Percentiles rank a stretch among this genome's conserved stretches.
Evolutionary conservation across 2,888 invertebrate species (phyloP).

Genomic region (Microdon myrmicae): DNA sequence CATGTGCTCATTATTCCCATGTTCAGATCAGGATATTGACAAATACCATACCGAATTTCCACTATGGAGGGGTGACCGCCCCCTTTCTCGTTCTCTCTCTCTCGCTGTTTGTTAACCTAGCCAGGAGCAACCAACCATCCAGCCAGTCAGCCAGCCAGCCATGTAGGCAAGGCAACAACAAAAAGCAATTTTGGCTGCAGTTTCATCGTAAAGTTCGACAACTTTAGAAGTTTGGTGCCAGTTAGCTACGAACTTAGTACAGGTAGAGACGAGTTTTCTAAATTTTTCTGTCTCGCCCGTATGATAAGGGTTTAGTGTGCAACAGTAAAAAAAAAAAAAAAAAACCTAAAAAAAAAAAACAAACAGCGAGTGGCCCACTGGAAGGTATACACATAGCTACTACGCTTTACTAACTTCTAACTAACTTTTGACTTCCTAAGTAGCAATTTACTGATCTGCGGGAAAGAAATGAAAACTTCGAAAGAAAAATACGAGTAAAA

Average conservation of each 20-base stretch:
- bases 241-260: conserved; percentile 69
- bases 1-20: conserved; percentile 4
- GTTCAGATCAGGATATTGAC: conserved; percentile 14
- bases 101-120: conserved; percentile 24
- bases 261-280: conserved; percentile 68
- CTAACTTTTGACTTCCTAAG: conserved; percentile 46
- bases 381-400: conserved; percentile 40
- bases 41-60: conserved; percentile 35
- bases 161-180: conserved; percentile 39
- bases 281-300: conserved; percentile 63
- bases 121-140: conserved; percentile 27
- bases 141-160: conserved; percentile 46
- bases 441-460: conserved; percentile 46
- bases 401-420: conserved; percentile 35
- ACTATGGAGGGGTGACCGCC: conserved; percentile 54
- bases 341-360: too few relatives aligned
- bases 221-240: conserved; percentile 67
- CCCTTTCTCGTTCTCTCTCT: conserved; percentile 54
- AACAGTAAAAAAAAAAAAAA: conserved; percentile 47
- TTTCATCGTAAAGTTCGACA: conserved; percentile 67
- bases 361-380: conserved; percentile 44
- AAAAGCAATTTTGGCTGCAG: conserved; percentile 62
- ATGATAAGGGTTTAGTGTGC: conserved; percentile 49
- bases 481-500: conserved; percentile 48
- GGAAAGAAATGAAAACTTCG: conserved; percentile 36